Percentiles rank a stretch among this genome's conserved stretches.
Conservation (phyloP, 2,888 invertebrate genomes). For the Catonia carolina region DNA sequence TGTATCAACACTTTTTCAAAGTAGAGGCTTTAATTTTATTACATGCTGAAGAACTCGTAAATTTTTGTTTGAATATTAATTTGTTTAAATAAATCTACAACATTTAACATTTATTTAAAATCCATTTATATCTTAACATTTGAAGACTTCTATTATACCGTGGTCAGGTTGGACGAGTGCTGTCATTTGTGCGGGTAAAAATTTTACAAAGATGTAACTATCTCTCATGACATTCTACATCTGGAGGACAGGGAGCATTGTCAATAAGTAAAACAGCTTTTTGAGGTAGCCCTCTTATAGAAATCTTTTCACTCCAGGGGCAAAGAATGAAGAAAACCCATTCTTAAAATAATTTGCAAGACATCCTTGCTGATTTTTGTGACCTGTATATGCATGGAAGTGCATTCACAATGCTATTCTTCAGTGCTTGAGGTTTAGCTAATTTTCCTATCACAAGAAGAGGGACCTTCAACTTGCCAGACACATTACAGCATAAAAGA, state of each 20-base stretch:
- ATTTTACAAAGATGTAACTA: constrained; percentile 7
- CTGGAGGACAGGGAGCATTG: constrained; percentile 26
- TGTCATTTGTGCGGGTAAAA: constrained; percentile 32
- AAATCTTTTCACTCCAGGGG: constrained; percentile 21
- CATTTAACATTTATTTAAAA: constrained; percentile 17
- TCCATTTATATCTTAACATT: constrained; percentile 31
- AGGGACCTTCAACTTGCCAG: constrained; percentile 14
- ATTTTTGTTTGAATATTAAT: too few relatives aligned
- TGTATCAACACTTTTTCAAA: constrained; percentile 28
- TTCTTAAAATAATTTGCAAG: constrained; percentile 15
- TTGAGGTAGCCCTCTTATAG: constrained; percentile 25
- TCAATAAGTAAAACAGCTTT: constrained; percentile 27
- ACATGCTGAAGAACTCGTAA: constrained; percentile 23
- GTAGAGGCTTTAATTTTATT: constrained; percentile 24
- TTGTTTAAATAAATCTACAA: constrained; percentile 22
- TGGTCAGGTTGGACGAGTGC: constrained; percentile 32
- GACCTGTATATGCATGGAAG: constrained; percentile 15
- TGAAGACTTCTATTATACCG: constrained; percentile 30
- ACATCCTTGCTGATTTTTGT: constrained; percentile 25
- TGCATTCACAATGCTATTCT: constrained; percentile 13
- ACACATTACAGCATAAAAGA: constrained; percentile 12
- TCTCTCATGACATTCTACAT: not conserved
- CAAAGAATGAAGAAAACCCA: constrained; percentile 27
- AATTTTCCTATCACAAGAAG: constrained; percentile 22
- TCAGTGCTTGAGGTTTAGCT: constrained; percentile 18